These are phyloP conservation scores for Alouatta palliata DNA, from an alignment of 2,113 vertebrate genomes.

Conservation along the genomic window DNA sequence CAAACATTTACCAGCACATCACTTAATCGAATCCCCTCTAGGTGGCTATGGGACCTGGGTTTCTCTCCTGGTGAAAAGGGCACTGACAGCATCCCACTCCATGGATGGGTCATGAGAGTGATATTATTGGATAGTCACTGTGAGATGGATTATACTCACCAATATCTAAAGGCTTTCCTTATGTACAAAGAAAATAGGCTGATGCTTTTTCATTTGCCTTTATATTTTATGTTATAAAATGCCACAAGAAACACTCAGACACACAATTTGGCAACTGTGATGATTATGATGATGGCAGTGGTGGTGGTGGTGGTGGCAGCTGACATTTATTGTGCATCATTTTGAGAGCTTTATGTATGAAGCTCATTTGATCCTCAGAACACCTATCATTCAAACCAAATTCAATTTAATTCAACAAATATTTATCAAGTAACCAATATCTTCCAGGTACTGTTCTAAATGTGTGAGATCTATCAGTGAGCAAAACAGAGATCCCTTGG, in stretches of 20 bases:
- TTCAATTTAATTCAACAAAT: constrained; percentile 29
- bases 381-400: not conserved
- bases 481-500: not conserved
- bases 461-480: not conserved
- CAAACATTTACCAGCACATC: not conserved
- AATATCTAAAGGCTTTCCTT: not conserved
- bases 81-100: not conserved
- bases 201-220: not conserved
- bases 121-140: not conserved
- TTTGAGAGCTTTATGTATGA: not conserved
- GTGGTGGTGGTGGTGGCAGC: not conserved
- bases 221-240: not conserved
- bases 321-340: not conserved
- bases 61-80: not conserved
- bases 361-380: not conserved
- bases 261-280: not conserved
- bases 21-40: not conserved
- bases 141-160: not conserved
- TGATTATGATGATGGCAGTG: not conserved
- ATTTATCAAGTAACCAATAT: not conserved
- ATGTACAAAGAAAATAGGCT: not conserved
- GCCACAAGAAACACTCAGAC: not conserved
- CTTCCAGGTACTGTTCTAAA: not conserved
- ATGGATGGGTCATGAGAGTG: not conserved
- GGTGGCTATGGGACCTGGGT: not conserved